Evolutionary conservation across 2,113 vertebrate genomes (phyloP).

Genomic region (Petroica traversi): DNA sequence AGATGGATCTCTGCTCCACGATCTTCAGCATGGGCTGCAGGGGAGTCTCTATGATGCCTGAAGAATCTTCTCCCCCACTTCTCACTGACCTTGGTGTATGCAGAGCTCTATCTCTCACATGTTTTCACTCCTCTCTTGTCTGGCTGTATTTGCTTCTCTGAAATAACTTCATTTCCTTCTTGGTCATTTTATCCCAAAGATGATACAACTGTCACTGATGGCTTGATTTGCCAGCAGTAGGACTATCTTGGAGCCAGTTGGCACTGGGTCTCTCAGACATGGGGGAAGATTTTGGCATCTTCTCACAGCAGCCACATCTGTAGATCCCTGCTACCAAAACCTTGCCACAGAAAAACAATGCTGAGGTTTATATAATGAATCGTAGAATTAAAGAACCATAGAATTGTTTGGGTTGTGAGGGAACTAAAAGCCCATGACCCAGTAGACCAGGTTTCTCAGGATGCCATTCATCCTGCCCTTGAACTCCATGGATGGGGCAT

Average conservation of each 20-base stretch:
- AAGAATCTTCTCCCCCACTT: neutral
- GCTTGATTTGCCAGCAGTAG: rapidly evolving
- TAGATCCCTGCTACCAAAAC: neutral
- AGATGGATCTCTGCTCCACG: neutral
- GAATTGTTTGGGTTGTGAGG: neutral
- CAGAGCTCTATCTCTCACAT: neutral
- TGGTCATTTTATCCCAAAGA: neutral
- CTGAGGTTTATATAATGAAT: neutral
- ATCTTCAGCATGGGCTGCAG: neutral
- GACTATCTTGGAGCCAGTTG: neutral
- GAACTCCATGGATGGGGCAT: neutral
- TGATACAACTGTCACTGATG: neutral
- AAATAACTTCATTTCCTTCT: neutral
- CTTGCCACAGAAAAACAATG: neutral
- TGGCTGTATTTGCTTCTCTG: neutral
- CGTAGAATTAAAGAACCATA: neutral
- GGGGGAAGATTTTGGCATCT: neutral
- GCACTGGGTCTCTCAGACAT: neutral
- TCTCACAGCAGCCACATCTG: neutral
- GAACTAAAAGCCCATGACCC: neutral
- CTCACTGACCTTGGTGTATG: neutral
- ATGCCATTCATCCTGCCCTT: neutral
- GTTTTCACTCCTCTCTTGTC: neutral
- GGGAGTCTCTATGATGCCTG: neutral
- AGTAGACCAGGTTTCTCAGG: neutral